Percentiles rank a stretch among this genome's conserved stretches.
phyloP scores from a whole-genome alignment of 2,113 vertebrate species.

The Petroica traversi region DNA sequence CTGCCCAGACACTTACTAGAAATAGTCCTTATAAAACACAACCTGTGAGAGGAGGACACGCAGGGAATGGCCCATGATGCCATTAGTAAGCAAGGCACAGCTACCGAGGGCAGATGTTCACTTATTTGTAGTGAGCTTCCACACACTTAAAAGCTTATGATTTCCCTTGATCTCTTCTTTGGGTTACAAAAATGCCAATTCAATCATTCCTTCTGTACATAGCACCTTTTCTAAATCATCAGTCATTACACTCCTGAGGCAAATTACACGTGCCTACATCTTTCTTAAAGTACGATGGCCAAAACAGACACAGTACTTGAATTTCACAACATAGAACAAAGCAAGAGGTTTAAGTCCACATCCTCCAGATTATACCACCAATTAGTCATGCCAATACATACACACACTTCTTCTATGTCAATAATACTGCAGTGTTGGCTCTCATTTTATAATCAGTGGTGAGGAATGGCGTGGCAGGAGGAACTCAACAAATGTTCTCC shows the following conservation, averaged over 20 bases:
- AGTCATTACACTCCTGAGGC: background rate
- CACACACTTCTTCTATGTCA: background rate
- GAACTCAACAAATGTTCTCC: background rate
- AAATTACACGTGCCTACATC: background rate
- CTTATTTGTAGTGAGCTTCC: background rate
- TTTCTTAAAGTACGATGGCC: background rate
- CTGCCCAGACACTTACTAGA: background rate
- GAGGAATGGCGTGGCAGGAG: background rate
- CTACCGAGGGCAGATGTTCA: background rate
- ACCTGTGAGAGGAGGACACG: background rate
- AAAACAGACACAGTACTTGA: background rate
- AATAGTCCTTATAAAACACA: background rate
- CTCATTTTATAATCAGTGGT: background rate
- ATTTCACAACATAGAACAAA: background rate
- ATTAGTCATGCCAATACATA: background rate
- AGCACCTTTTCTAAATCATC: background rate
- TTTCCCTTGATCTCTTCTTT: background rate
- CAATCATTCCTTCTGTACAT: background rate
- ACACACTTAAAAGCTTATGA: background rate
- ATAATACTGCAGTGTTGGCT: background rate
- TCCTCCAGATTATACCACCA: background rate
- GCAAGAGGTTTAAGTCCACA: background rate
- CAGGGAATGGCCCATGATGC: background rate
- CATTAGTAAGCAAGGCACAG: background rate
- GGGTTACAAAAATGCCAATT: background rate